Percentiles rank a stretch among this genome's conserved stretches.
These are phyloP conservation scores for Bubo blakistoni DNA, from an alignment of 2,113 vertebrate genomes.

Conservation along the genomic window DNA sequence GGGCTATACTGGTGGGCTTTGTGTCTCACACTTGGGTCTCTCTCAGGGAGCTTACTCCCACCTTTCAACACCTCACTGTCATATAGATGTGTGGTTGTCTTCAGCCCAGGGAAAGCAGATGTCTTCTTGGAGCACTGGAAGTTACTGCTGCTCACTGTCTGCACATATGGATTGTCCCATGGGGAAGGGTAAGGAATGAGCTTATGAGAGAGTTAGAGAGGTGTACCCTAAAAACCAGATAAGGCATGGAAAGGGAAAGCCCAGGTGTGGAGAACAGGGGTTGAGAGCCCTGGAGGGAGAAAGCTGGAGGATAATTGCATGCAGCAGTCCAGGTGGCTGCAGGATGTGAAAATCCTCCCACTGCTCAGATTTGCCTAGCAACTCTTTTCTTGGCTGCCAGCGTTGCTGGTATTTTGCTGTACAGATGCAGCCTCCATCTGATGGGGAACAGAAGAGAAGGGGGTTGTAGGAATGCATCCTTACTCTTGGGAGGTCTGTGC, in stretches of 20 bases:
- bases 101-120: neutral
- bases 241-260: neutral
- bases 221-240: neutral
- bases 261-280: neutral
- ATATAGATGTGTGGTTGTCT: neutral
- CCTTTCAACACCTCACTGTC: neutral
- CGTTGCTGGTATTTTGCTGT: neutral
- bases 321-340: neutral
- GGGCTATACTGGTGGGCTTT: neutral
- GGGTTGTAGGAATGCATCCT: neutral
- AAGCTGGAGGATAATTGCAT: neutral
- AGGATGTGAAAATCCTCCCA: neutral
- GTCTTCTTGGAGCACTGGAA: neutral
- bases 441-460: neutral
- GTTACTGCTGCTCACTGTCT: neutral
- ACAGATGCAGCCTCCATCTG: conserved; percentile 29
- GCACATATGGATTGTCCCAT: neutral
- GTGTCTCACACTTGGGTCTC: neutral
- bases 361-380: conserved; percentile 21
- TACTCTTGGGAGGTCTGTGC: neutral
- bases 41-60: neutral
- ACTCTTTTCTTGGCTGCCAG: neutral
- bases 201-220: neutral
- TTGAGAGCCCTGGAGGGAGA: neutral
- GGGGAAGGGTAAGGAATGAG: neutral